Conservation (phyloP, 2,113 vertebrate genomes). For the Trichomycterus rosablanca region DNA sequence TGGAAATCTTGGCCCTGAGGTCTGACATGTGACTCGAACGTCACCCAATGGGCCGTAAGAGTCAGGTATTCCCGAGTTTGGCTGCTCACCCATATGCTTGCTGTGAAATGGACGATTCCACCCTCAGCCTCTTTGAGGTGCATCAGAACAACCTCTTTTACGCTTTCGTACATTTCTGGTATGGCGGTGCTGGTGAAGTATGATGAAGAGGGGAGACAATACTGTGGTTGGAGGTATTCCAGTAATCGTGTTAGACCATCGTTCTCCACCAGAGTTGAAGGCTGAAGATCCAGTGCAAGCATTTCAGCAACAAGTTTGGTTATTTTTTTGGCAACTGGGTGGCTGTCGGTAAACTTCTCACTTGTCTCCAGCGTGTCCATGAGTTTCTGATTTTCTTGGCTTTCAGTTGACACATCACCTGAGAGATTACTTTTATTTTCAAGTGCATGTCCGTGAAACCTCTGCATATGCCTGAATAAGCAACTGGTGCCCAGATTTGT, state of each 20-base stretch:
- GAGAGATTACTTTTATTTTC: conserved; percentile 77
- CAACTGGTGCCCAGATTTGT: conserved; percentile 95
- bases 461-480: conserved; percentile 88
- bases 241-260: conserved; percentile 87
- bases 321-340: conserved; percentile 95
- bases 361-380: conserved; percentile 67
- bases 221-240: conserved; percentile 90
- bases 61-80: conserved; percentile 93
- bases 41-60: conserved; percentile 91
- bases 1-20: conserved; percentile 87
- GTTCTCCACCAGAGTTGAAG: conserved; percentile 89
- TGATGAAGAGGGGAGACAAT: conserved; percentile 83
- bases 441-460: conserved; percentile 84
- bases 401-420: conserved; percentile 69
- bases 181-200: conserved; percentile 94
- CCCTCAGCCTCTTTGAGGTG: conserved; percentile 90
- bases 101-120: conserved; percentile 89
- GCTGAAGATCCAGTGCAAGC: conserved; percentile 98
- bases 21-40: conserved; percentile 79
- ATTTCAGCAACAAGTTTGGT: conserved; percentile 94
- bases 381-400: conserved; percentile 67
- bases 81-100: conserved; percentile 90
- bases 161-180: conserved; percentile 91
- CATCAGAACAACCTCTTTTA: conserved; percentile 81
- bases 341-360: conserved; percentile 82